These are phyloP conservation scores for Callopanchax toddi DNA, from an alignment of 2,113 vertebrate genomes.

Conservation along the genomic window DNA sequence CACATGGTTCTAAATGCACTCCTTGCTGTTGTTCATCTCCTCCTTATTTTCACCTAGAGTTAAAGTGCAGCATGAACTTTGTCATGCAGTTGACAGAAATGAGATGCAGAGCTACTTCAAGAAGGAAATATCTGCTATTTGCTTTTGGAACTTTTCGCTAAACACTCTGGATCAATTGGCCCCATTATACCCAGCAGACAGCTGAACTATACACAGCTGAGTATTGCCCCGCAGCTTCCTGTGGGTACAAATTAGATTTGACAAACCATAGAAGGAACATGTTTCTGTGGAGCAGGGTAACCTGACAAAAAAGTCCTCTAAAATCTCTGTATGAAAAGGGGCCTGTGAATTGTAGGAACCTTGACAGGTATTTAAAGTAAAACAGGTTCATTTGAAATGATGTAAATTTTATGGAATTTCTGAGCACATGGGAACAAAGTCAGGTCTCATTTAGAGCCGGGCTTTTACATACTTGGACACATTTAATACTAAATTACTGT, in stretches of 20 bases:
- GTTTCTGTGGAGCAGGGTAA: conserved; percentile 19
- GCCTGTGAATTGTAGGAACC: neutral
- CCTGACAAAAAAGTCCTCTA: conserved; percentile 28
- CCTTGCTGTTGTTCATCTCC: conserved; percentile 11
- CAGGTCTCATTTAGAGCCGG: neutral
- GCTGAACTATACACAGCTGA: conserved; percentile 52
- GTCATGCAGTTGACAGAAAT: conserved; percentile 32
- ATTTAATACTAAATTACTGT: neutral
- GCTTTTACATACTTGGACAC: neutral
- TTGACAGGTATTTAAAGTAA: neutral
- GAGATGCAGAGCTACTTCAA: conserved; percentile 26
- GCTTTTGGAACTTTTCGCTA: conserved; percentile 39
- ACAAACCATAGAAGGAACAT: conserved; percentile 29
- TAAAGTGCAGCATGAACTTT: conserved; percentile 10
- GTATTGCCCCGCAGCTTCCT: conserved; percentile 33
- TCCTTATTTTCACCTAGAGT: neutral
- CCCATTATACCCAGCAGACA: conserved; percentile 18
- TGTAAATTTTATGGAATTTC: neutral
- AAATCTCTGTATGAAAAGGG: conserved; percentile 8
- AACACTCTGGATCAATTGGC: conserved; percentile 44
- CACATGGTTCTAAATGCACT: conserved; percentile 13
- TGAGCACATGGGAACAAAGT: neutral
- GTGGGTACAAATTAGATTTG: conserved; percentile 41
- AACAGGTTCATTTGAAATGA: neutral
- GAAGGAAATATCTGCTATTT: conserved; percentile 29